Evolutionary conservation across 2,888 invertebrate genomes (phyloP), one percentile per base, ranked within the genome.

Genomic region (Scotopteryx bipunctaria): DNA sequence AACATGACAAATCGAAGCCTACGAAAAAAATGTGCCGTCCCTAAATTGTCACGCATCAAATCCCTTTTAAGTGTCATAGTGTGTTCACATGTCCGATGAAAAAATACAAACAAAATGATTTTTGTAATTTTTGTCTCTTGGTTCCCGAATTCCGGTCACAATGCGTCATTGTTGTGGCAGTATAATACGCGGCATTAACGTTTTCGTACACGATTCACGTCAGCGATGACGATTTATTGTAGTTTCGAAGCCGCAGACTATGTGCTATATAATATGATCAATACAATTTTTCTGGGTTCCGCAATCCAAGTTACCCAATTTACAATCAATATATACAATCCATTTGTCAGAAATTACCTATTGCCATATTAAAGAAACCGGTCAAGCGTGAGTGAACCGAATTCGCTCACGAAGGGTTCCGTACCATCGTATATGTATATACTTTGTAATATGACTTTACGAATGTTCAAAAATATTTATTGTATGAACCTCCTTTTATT

Each of bases 191-290:
- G 74, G 86, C 77, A 89, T 89, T 88, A 89, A 84, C 86, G 83
- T 87, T 52, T 86, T 84, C 81, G 83, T 83, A 83, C 85, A 78
- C 81, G 81, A 80, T 86, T 79, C 84, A 83, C 76, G 86, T 86
- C 89, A 84, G 79, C 86, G 85, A 86, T 85, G 85, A 87, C 83
- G 78, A 90, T 89, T 87, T 89, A 90, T 89, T 84, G 86, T 85
- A 76, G 69, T 71, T 75, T 70, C 72, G 70, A 67, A 71, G 69
- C 66, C 75, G 61, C 69, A 63, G 61, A 63, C 73, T 76, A 73
- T 76, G 75, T 79, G 75, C 70, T 66, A 69, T 79, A 78, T 81
- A 81, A 82, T 79, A 40, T 40, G 16, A 38, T 38, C 80, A 78
- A 78, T 80, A 72, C 76, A 59, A 69, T 32, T 15, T 32, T 32